Base-by-base conservation (phyloP, 1,140 invertebrate species). In the Sminthurinus signatus region DNA sequence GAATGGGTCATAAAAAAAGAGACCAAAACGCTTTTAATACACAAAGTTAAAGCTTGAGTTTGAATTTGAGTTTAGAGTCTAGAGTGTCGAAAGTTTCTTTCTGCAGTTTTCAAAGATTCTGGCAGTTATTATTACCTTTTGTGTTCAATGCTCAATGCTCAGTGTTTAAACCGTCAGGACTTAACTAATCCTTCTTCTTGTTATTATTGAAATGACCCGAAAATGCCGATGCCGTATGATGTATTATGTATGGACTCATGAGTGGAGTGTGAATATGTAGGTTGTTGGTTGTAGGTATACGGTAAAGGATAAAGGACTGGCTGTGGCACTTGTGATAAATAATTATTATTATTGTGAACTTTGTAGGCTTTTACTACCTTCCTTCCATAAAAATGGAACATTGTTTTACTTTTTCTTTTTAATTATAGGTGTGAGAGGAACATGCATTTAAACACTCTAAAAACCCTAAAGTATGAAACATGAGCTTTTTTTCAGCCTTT, bases 11-110 rank as follows among this genome's bases (percentile, higher is more conserved):
- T 59, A 60, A 65, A n/a, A n/a, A n/a, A n/a, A 60, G 56, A 28
- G 46, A 32, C 23, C 29, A 32, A 25, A 46, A 52, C n/a, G n/a
- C n/a, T n/a, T 27, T 29, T 50, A 58, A 59, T 59, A 59, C 50
- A 59, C 56, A 59, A 14, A 52, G 14, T 25, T n/a, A n/a, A n/a
- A n/a, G n/a, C n/a, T n/a, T n/a, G n/a, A n/a, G n/a, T n/a, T n/a
- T n/a, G n/a, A n/a, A n/a, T n/a, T n/a, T n/a, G n/a, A n/a, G 28
- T 59, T 52, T 52, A 42, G 27, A 25, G 62, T 42, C 2, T 28
- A n/a, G 56, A 64, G 56, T 58, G 56, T 64, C 62, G 56, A 64
- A 64, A 59, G 48, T 52, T 58, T 59, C 55, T 59, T 59, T 59
- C 50, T 52, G 28, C 50, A 52, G 23, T 48, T n/a, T 48, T 48